Evolutionary conservation across 2,797 vertebrate genomes (phyloP), one percentile per base, ranked within the genome.

Genomic region (Xyrichtys novacula): DNA sequence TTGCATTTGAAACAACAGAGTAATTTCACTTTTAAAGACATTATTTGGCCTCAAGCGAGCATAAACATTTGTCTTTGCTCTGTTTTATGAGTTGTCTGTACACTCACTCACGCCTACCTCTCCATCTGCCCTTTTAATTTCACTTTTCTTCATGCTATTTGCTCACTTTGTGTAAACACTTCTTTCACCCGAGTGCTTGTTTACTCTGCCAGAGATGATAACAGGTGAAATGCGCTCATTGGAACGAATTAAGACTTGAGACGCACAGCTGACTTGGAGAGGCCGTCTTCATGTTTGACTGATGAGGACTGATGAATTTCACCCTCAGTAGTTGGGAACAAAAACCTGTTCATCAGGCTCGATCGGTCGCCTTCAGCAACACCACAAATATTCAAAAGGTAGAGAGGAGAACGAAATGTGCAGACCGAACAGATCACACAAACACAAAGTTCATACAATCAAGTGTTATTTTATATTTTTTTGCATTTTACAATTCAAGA

Each of bases 401-500:
- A 2, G 6, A 16, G 3, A 1, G 16, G 5, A 12, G 5, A 22
- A n/a, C n/a, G 3, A n/a, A n/a, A 22, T n/a, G 3, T 40, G 46
- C 50, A 17, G 15, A 19, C 22, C 8, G 34, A 20, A 90, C 56
- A 90, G 25, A 90, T 16, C 61, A 86, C 69, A 81, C 76, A 32
- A 40, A 85, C 52, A 71, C 76, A 47, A n/a, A 5, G 64, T 80
- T 85, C 70, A 48, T 90, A 93, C 88, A 93, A 92, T 93, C 87
- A 91, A 89, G 74, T 88, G 86, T 86, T 90, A 90, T 91, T 94
- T 93, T 89, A 88, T 93, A 84, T 91, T 91, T 83, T 95, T 96
- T 96, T 94, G 94, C 93, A 94, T 93, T 92, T 91, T 92, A 93
- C 90, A 95, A 94, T 92, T 95, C 92, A 89, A 78, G 77, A 69